Evolutionary conservation across 1,140 invertebrate species (phyloP).

Genomic region (Drosophila guanche): DNA sequence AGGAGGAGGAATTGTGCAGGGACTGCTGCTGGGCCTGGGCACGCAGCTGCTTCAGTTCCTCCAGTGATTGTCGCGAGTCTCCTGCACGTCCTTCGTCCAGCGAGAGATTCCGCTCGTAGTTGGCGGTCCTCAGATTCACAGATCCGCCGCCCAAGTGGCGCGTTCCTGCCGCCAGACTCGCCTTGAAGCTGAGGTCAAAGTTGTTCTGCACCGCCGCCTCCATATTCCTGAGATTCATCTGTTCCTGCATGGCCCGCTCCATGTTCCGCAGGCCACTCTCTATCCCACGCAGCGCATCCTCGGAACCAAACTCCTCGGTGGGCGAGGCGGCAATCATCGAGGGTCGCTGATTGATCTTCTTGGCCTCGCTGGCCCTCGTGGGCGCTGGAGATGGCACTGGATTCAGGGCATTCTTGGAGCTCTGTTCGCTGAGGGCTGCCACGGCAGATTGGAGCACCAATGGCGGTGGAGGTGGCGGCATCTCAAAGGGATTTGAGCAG

Average conservation of each 20-base stretch:
- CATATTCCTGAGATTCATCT: constrained; percentile 80
- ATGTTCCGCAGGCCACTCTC: constrained; percentile 82
- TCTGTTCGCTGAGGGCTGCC: constrained; percentile 65
- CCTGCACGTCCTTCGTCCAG: constrained; percentile 70
- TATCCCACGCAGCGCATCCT: constrained; percentile 81
- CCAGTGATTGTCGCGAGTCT: constrained; percentile 71
- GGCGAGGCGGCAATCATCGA: constrained; percentile 55
- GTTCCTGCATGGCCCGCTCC: constrained; percentile 83
- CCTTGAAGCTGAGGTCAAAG: constrained; percentile 79
- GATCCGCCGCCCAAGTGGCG: constrained; percentile 65
- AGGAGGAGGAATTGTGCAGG: constrained; percentile 69
- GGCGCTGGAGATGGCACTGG: constrained; percentile 75
- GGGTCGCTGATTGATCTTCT: constrained; percentile 61
- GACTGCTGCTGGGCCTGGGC: constrained; percentile 73
- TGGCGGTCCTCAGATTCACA: constrained; percentile 64
- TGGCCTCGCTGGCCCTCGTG: constrained; percentile 70
- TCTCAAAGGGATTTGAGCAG: constrained; percentile 78
- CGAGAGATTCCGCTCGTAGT: constrained; percentile 74
- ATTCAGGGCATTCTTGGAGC: constrained; percentile 56
- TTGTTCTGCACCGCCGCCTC: constrained; percentile 77
- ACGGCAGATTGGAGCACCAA: constrained; percentile 64
- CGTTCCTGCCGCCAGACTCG: constrained; percentile 60
- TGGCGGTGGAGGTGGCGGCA: constrained; percentile 67
- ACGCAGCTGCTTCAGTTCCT: constrained; percentile 76
- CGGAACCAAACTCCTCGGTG: constrained; percentile 81